Conservation (phyloP, 2,113 vertebrate genomes). For the Mormyrus iriodes region DNA sequence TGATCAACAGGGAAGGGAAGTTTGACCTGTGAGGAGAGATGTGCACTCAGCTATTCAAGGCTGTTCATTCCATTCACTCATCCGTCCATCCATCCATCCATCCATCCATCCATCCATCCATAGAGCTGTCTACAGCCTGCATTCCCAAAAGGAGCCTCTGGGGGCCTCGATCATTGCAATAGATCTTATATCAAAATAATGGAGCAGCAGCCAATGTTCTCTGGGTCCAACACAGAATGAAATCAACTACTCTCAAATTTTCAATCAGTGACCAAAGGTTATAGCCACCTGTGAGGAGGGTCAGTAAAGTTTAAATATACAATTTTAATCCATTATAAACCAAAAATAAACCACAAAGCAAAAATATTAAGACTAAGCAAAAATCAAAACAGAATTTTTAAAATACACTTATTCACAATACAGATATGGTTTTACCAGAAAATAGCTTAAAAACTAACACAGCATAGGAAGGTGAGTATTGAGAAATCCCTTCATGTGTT, state of each 20-base stretch:
- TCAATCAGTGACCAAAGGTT: neutral
- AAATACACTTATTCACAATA: neutral
- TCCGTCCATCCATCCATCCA: neutral
- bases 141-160: neutral
- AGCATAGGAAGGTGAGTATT: neutral
- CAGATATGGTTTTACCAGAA: neutral
- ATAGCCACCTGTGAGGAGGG: neutral
- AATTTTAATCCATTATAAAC: neutral
- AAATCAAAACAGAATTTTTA: neutral
- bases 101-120: neutral
- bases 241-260: neutral
- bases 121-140: too few species aligned
- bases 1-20: slow-evolving; percentile 98
- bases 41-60: neutral
- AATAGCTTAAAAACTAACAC: neutral
- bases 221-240: neutral
- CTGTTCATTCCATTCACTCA: neutral
- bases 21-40: slow-evolving; percentile 77
- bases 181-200: neutral
- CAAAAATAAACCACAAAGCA: neutral
- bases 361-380: neutral
- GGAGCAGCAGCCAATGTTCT: neutral
- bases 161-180: too few species aligned
- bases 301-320: neutral
- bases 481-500: neutral